phyloP scores from a whole-genome alignment of 2,888 invertebrate genomes.

The Arge pagana region DNA sequence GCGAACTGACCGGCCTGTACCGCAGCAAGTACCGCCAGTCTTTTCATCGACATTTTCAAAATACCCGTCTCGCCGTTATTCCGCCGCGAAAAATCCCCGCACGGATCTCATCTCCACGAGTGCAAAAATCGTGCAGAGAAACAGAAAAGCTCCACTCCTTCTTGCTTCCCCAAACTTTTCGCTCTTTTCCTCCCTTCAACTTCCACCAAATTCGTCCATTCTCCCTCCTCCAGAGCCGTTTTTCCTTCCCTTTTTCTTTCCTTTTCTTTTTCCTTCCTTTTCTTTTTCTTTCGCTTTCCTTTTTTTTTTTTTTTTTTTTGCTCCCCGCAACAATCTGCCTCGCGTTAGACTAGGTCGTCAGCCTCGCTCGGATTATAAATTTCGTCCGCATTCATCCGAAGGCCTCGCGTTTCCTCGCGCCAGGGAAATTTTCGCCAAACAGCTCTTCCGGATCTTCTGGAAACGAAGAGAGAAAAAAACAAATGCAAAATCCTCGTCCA shows the following conservation, averaged over 20 bases:
- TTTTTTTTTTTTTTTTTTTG: not conserved
- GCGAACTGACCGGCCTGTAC: slow-evolving; percentile 39
- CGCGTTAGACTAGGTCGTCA: too few relatives aligned
- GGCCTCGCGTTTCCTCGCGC: too few relatives aligned
- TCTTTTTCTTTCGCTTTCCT: not conserved
- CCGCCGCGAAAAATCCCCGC: slow-evolving; percentile 3
- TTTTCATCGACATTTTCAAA: slow-evolving; percentile 69
- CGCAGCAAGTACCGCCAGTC: slow-evolving; percentile 62
- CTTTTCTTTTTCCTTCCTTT: not conserved
- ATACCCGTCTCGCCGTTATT: slow-evolving; percentile 1
- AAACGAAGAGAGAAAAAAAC: not conserved
- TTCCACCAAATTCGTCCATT: too few relatives aligned
- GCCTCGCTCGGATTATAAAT: too few relatives aligned
- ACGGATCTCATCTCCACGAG: not conserved
- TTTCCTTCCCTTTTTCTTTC: not conserved
- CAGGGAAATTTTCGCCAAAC: too few relatives aligned
- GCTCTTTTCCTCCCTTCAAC: not conserved
- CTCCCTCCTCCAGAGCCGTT: not conserved
- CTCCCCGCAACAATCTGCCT: slow-evolving; percentile 11
- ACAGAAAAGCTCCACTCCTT: not conserved
- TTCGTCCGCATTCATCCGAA: too few relatives aligned
- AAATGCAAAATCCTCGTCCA: not conserved
- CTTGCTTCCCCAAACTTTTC: not conserved
- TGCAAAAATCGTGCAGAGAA: not conserved
- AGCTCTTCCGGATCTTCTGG: too few relatives aligned